These are phyloP conservation scores for Sapajus apella DNA, from an alignment of 2,113 vertebrate genomes.

Conservation along the genomic window DNA sequence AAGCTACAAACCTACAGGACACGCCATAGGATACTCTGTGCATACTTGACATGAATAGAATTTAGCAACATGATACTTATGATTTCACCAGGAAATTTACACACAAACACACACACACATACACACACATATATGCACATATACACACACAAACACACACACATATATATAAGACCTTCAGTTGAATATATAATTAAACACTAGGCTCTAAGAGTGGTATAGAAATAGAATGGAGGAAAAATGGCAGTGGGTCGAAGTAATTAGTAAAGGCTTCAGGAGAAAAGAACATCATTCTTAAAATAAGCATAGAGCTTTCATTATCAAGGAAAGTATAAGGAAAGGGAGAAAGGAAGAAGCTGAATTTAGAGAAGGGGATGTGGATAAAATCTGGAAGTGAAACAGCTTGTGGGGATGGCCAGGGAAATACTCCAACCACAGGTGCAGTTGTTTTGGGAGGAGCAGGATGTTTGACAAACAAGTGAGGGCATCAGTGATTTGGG, in stretches of 20 bases:
- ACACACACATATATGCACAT: rapidly evolving
- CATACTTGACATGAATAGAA: neutral
- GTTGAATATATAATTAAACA: neutral
- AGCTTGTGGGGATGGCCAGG: rapidly evolving
- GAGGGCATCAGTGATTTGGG: neutral
- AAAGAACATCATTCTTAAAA: neutral
- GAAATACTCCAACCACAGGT: neutral
- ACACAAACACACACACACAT: neutral
- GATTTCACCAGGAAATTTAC: conserved; percentile 19
- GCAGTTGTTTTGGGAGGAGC: neutral
- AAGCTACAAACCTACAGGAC: neutral
- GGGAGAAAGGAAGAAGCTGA: neutral
- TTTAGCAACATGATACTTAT: neutral
- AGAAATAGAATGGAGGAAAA: neutral
- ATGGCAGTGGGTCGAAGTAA: too few species aligned
- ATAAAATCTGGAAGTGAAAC: neutral
- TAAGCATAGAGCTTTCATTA: neutral
- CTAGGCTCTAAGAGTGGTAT: neutral
- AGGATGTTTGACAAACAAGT: neutral
- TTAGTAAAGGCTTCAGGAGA: neutral
- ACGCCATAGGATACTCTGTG: neutral
- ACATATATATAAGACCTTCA: neutral
- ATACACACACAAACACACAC: neutral
- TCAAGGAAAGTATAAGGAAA: neutral
- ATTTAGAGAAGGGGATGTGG: neutral